Evolutionary conservation across 2,888 invertebrate species (phyloP), one percentile per base, ranked within the genome.

Genomic region (Neoascia interrupta): DNA sequence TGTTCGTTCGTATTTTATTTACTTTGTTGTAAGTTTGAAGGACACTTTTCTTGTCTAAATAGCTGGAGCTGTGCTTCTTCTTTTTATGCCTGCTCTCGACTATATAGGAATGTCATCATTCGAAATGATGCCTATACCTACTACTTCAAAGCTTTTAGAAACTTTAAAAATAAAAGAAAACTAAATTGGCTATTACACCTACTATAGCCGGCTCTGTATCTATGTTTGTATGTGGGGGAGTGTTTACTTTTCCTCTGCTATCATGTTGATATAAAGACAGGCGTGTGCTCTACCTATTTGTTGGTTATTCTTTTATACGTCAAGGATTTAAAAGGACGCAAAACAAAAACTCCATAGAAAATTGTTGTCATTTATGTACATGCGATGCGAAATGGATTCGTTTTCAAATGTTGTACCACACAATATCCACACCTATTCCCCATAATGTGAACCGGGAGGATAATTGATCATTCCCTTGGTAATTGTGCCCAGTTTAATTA

Each of bases 401-500:
- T 53, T 64, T 18, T 51, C 18, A 11, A 43, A 6, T 34, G 15
- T 8, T 26, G 26, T 13, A 41, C 28, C 16, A 19, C 19, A 45
- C 23, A 26, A 15, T 15, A 5, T 68, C 66, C 66, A 39, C 66
- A 68, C 66, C 66, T 68, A 68, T 56, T 56, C 51, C 58, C 58
- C 26, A 31, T 54, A 34, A 49, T 53, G 53, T 26, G n/a, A 8
- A 26, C 41, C 21, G 18, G 31, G 16, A 60, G 60, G 11, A 49
- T 49, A 68, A 74, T 56, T 23, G 61, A 60, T 54, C 68, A 56
- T 68, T 68, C 69, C 60, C 60, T 15, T 53, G 69, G 16, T 53
- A 53, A 70, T 70, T 47, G 60, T 45, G 53, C 37, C 53, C 36
- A 70, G 47, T 61, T 70, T 61, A 53, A 61, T 61, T 70, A 56